phyloP scores from a whole-genome alignment of 2,797 vertebrate genomes.

The Coreius guichenoti region DNA sequence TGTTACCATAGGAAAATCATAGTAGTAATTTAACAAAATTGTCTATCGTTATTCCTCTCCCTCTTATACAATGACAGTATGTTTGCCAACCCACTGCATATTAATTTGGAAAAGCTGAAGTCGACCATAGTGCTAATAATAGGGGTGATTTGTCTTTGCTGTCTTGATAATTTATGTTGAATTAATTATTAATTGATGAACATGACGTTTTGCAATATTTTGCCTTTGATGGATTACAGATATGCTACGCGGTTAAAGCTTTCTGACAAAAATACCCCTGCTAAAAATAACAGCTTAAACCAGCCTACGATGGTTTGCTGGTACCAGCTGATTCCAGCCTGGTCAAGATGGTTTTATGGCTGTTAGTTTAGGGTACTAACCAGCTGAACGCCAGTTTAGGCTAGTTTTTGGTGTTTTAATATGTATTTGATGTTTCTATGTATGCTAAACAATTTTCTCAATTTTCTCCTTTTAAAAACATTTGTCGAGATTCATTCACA shows the following conservation, averaged over 20 bases:
- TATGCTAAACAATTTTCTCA: not conserved
- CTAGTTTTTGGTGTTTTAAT: not conserved
- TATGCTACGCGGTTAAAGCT: not conserved
- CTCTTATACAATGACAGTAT: not conserved
- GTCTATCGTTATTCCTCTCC: not conserved
- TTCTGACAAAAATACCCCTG: not conserved
- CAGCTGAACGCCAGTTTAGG: not conserved
- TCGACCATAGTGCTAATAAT: slow-evolving; percentile 28
- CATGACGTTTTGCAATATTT: slow-evolving; percentile 13
- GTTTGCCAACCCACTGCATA: not conserved
- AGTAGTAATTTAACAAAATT: not conserved
- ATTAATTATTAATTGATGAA: slow-evolving; percentile 36
- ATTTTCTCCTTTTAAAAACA: not conserved
- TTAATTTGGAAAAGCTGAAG: not conserved
- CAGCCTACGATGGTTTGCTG: not conserved
- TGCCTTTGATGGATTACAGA: slow-evolving; percentile 18
- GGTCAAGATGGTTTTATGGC: not conserved
- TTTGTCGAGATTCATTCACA: not conserved
- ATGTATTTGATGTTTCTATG: not conserved
- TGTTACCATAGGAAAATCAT: not conserved
- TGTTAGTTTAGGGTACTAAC: not conserved
- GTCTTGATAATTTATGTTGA: slow-evolving; percentile 37
- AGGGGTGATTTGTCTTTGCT: slow-evolving; percentile 16
- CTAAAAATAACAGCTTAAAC: not conserved
- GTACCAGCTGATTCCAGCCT: not conserved